Conservation (phyloP, 2,113 vertebrate species). For the Recurvirostra avosetta region DNA sequence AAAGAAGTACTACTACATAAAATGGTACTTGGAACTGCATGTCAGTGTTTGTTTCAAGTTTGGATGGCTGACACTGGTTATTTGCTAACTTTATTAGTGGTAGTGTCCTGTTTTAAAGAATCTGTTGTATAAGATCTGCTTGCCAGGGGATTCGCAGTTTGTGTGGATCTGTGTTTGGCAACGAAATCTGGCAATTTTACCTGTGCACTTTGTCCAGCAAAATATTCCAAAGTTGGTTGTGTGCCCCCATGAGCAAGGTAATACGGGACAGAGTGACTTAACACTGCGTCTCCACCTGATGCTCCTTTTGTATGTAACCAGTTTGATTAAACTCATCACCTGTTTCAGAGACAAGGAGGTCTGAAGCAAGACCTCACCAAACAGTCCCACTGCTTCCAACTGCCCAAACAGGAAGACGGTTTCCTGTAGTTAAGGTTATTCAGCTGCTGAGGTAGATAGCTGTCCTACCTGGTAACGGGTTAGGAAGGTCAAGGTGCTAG, state of each 20-base stretch:
- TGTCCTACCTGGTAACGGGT: neutral
- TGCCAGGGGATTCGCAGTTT: neutral
- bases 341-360: neutral
- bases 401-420: neutral
- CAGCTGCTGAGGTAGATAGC: neutral
- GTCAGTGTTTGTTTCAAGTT: neutral
- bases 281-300: neutral
- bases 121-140: neutral
- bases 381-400: neutral
- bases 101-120: neutral
- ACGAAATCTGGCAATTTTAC: neutral
- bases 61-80: neutral
- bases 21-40: neutral
- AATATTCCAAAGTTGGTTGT: neutral
- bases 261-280: neutral
- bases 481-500: neutral
- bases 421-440: neutral
- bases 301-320: neutral
- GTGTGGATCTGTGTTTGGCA: neutral
- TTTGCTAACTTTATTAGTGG: neutral
- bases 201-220: neutral
- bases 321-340: neutral
- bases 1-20: neutral
- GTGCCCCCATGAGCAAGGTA: neutral
- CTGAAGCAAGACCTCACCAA: neutral